Evolutionary conservation across 2,888 invertebrate genomes (phyloP).

Genomic region (Ormyrus rosae): DNA sequence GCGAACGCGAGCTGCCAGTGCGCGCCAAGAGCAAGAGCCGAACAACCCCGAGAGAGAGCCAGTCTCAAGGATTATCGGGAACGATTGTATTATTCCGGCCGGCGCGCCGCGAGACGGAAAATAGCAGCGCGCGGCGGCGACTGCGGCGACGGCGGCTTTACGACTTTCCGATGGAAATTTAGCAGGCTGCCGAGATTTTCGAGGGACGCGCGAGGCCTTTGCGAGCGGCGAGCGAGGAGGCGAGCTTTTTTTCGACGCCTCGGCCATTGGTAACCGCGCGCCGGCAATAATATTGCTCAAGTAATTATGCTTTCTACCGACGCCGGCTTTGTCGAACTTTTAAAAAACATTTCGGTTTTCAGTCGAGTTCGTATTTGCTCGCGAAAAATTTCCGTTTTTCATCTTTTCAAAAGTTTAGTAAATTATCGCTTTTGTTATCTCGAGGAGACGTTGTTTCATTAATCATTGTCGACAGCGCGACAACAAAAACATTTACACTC

Average conservation of each 20-base stretch:
- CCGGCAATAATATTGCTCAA: too few species aligned
- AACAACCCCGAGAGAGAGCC: constrained; percentile 6
- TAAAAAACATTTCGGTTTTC: not conserved
- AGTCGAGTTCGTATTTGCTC: too few species aligned
- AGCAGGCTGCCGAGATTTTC: not conserved
- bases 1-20: not conserved
- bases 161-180: constrained; percentile 29
- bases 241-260: not conserved
- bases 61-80: constrained; percentile 39
- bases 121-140: not conserved
- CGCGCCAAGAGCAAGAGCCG: not conserved
- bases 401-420: too few species aligned
- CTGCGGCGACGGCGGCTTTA: constrained; percentile 6
- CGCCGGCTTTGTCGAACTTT: not conserved
- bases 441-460: too few species aligned
- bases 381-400: too few species aligned
- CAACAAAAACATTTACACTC: too few species aligned
- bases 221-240: not conserved
- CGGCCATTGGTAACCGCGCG: not conserved
- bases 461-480: too few species aligned
- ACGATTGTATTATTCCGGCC: constrained; percentile 19
- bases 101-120: not conserved
- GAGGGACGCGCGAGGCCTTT: not conserved
- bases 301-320: not conserved
- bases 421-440: too few species aligned